phyloP scores from a whole-genome alignment of 1,140 invertebrate species.

The Drosophila lacertosa region DNA sequence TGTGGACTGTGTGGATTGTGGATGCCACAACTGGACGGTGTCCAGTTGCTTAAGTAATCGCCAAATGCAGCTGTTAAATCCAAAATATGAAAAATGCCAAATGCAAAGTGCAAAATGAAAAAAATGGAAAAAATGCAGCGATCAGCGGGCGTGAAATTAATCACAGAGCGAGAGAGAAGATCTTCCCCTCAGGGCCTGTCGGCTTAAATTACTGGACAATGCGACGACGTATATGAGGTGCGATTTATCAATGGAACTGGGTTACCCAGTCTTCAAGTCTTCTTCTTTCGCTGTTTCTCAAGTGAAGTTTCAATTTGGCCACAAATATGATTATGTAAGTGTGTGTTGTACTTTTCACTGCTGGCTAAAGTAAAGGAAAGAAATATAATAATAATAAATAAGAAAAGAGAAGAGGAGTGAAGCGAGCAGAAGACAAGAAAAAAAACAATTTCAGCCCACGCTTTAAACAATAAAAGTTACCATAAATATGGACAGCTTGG shows the following conservation, averaged over 20 bases:
- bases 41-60: slow-evolving; percentile 54
- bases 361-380: slow-evolving; percentile 12
- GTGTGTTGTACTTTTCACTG: slow-evolving; percentile 44
- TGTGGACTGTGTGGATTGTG: slow-evolving; percentile 61
- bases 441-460: slow-evolving; percentile 65
- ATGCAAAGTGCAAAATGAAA: slow-evolving; percentile 25
- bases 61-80: slow-evolving; percentile 55
- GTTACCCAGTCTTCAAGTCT: slow-evolving; percentile 62
- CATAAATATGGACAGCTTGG: slow-evolving; percentile 57
- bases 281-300: slow-evolving; percentile 22
- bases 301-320: slow-evolving; percentile 62
- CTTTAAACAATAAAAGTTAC: slow-evolving; percentile 40
- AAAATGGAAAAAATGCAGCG: slow-evolving; percentile 21
- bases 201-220: slow-evolving; percentile 67
- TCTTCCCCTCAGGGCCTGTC: slow-evolving; percentile 28
- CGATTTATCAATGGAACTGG: slow-evolving; percentile 68
- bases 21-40: slow-evolving; percentile 58
- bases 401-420: no score
- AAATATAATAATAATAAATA: slow-evolving; percentile 24
- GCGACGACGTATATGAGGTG: slow-evolving; percentile 54
- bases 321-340: slow-evolving; percentile 60
- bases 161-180: slow-evolving; percentile 41
- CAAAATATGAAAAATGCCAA: slow-evolving; percentile 52
- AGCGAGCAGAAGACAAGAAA: slow-evolving; percentile 12
- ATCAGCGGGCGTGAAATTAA: slow-evolving; percentile 74